Base-by-base conservation (phyloP, 2,797 vertebrate species). In the Oreortyx pictus region DNA sequence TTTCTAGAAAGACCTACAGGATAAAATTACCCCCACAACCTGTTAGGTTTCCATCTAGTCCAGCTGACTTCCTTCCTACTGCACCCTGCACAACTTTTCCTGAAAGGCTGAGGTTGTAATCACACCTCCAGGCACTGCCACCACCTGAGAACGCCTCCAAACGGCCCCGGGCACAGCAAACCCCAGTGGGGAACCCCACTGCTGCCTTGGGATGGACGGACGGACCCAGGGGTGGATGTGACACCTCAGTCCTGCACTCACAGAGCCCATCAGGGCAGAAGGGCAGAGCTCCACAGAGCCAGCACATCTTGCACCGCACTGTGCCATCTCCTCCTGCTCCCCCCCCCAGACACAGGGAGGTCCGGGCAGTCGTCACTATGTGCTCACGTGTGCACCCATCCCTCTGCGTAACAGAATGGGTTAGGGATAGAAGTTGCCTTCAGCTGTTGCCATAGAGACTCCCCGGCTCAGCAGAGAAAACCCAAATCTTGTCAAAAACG, bases 401-500 rank as follows among this genome's bases (percentile, higher is more conserved):
- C 13, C 43, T 66, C 59, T 41, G 20, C 60, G 49, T 68, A 68
- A 33, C 8, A 24, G 73, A 78, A 67, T 31, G 22, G 70, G 71
- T 71, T 85, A 73, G 67, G 49, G 50, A 94, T 75, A 89, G 76
- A 94, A 95, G 86, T 96, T 94, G 82, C 89, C 74, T 93, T 79
- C 80, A 59, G 65, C 90, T 78, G 95, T 96, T 97, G 95, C 97
- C 94, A 96, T 96, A 97, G 96, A 96, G 96, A 97, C 82, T 82
- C 80, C 49, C n/a, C 3, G 3, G 92, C 82, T 96, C 54, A 0
- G 59, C 65, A 62, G 54, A 85, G 90, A 96, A 95, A 86, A 81
- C 80, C 87, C 89, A 93, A 96, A 95, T 89, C 95, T 74, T 86
- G 66, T 78, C 57, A 92, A 95, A 94, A 96, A 78, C 6, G 54